Evolutionary conservation across 2,113 vertebrate species (phyloP).

Genomic region (Tapirus terrestris): DNA sequence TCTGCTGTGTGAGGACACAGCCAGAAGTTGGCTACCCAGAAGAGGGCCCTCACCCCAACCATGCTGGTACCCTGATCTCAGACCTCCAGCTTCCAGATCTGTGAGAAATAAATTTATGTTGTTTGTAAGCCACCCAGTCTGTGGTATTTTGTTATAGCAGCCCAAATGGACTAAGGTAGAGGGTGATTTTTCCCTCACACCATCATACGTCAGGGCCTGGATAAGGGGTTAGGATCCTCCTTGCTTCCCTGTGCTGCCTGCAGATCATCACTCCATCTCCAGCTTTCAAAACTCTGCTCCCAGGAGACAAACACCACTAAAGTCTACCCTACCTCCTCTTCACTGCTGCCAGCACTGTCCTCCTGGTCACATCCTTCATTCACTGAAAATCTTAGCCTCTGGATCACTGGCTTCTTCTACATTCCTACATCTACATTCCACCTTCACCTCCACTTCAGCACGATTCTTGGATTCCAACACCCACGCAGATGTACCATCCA

Average conservation of each 20-base stretch:
- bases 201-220: not conserved
- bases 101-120: not conserved
- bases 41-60: accelerated
- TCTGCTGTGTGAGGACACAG: not conserved
- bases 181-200: not conserved
- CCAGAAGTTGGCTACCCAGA: not conserved
- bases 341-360: not conserved
- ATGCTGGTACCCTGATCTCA: not conserved
- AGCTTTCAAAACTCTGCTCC: not conserved
- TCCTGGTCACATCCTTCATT: not conserved
- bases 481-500: not conserved
- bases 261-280: too few relatives aligned
- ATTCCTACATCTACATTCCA: not conserved
- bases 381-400: not conserved
- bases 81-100: not conserved
- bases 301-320: not conserved
- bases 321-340: too few relatives aligned
- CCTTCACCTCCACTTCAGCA: not conserved
- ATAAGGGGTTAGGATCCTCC: not conserved
- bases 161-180: not conserved
- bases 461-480: not conserved
- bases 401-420: not conserved
- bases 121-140: not conserved
- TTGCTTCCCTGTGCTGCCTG: not conserved
- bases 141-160: not conserved